phyloP scores from a whole-genome alignment of 2,888 invertebrate species.

The Drosophila lacicola region DNA sequence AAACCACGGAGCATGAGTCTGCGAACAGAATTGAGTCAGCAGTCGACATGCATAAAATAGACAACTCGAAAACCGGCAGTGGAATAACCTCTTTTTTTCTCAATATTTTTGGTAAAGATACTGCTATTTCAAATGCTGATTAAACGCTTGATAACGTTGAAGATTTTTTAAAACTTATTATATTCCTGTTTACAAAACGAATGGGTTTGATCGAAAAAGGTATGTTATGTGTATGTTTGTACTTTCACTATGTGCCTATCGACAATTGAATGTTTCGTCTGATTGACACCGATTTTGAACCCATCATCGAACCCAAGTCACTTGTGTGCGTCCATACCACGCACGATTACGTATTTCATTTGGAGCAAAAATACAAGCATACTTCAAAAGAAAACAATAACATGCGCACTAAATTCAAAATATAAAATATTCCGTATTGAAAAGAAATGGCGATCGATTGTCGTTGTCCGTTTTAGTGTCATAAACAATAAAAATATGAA shows the following conservation, averaged over 20 bases:
- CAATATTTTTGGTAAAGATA: constrained; percentile 1
- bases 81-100: constrained; percentile 1
- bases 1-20: too few species aligned
- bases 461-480: constrained; percentile 25
- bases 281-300: constrained; percentile 38
- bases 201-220: neutral
- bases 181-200: neutral
- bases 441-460: constrained; percentile 56
- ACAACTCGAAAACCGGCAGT: too few species aligned
- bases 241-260: constrained; percentile 27
- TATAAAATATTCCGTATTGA: constrained; percentile 63
- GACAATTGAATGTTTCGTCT: constrained; percentile 18
- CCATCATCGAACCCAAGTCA: constrained; percentile 24
- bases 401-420: constrained; percentile 15
- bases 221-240: constrained; percentile 2
- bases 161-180: neutral
- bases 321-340: constrained; percentile 28
- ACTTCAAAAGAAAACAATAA: constrained; percentile 20
- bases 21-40: neutral
- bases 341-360: constrained; percentile 46
- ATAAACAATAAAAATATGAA: constrained; percentile 31
- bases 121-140: neutral
- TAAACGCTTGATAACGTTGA: constrained; percentile 1
- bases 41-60: neutral
- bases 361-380: constrained; percentile 34